Evolutionary conservation across 2,888 invertebrate species (phyloP).

Genomic region (Lochmaea crataegi): DNA sequence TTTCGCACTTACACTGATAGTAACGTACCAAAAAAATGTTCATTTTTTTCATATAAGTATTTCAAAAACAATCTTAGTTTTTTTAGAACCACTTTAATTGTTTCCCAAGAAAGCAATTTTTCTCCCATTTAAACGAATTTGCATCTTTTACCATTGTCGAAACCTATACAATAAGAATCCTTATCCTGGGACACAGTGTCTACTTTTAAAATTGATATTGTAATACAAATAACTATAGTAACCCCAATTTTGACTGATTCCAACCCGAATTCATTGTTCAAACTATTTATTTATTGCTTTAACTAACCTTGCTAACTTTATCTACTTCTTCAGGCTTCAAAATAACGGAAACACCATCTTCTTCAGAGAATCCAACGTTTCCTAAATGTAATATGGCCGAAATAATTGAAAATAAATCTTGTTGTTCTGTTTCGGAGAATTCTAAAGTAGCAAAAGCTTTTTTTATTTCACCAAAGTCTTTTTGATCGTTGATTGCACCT

Average conservation of each 20-base stretch:
- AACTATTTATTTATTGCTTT: slow-evolving; percentile 9
- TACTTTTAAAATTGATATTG: not conserved
- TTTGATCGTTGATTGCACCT: slow-evolving; percentile 72
- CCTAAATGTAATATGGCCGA: slow-evolving; percentile 88
- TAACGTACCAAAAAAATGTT: too few relatives aligned
- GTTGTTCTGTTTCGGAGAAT: slow-evolving; percentile 77
- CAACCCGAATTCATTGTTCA: not conserved
- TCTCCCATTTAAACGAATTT: too few relatives aligned
- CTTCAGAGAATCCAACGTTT: slow-evolving; percentile 83
- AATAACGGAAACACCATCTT: slow-evolving; percentile 78
- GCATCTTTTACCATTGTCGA: too few relatives aligned
- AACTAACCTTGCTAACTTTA: slow-evolving; percentile 75
- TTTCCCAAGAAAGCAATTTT: too few relatives aligned
- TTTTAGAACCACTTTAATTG: too few relatives aligned
- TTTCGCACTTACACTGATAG: too few relatives aligned
- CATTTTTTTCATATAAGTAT: too few relatives aligned
- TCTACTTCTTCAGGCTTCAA: slow-evolving; percentile 73
- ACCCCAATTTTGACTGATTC: not conserved
- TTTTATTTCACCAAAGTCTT: slow-evolving; percentile 76
- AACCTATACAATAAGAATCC: too few relatives aligned
- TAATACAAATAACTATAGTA: not conserved
- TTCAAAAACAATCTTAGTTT: too few relatives aligned
- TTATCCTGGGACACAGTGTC: too few relatives aligned
- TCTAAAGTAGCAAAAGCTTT: slow-evolving; percentile 84
- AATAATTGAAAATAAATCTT: slow-evolving; percentile 83